Conservation (phyloP, 2,888 invertebrate genomes). For the Leptura quadrifasciata region DNA sequence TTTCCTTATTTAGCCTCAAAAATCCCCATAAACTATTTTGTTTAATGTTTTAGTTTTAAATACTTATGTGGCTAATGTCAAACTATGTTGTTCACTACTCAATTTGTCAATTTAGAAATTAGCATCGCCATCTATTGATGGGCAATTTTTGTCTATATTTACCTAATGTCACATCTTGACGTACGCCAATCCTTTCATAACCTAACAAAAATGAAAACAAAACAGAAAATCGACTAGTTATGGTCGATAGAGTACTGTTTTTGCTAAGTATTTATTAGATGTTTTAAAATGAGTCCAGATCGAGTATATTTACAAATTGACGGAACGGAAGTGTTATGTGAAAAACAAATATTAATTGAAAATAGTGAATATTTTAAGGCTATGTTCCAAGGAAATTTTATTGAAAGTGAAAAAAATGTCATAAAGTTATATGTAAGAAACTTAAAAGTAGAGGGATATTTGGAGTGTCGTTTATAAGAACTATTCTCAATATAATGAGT, state of each 20-base stretch:
- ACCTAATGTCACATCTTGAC: too few species aligned
- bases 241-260: not conserved
- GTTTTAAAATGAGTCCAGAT: constrained; percentile 14
- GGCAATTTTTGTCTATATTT: too few species aligned
- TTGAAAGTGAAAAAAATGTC: constrained; percentile 67
- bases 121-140: too few species aligned
- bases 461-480: not conserved
- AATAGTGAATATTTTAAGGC: constrained; percentile 74
- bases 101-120: too few species aligned
- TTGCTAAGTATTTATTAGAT: not conserved
- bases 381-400: constrained; percentile 73
- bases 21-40: too few species aligned
- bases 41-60: too few species aligned
- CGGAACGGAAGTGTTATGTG: constrained; percentile 50
- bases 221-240: not conserved
- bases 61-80: too few species aligned
- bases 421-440: constrained; percentile 70
- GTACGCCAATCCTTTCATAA: too few species aligned
- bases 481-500: constrained; percentile 15
- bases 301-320: constrained; percentile 56
- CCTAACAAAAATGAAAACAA: not conserved
- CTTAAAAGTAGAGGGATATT: not conserved
- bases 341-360: constrained; percentile 63
- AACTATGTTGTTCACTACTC: too few species aligned
- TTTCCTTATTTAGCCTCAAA: too few species aligned